phyloP scores from a whole-genome alignment of 2,797 vertebrate species.

The Luscinia megarhynchos region DNA sequence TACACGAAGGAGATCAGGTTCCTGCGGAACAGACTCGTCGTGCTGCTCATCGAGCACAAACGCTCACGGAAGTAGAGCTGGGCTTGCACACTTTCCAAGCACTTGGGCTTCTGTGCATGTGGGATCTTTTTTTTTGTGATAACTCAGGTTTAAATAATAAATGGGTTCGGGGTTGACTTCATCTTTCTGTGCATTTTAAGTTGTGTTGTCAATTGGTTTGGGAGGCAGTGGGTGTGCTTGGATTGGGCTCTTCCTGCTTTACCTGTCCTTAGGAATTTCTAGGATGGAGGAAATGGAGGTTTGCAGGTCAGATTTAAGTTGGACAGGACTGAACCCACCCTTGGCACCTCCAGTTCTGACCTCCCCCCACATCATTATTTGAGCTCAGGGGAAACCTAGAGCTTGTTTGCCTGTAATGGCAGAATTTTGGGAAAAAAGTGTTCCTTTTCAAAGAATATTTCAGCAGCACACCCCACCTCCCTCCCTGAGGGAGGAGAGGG shows the following conservation, averaged over 20 bases:
- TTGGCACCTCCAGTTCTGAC: not conserved
- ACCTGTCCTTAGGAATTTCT: not conserved
- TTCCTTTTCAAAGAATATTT: not conserved
- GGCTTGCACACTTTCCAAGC: not conserved
- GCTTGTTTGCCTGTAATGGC: not conserved
- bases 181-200: not conserved
- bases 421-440: not conserved
- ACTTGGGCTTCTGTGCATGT: not conserved
- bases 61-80: slow-evolving; percentile 72
- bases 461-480: not conserved
- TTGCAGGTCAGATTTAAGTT: not conserved
- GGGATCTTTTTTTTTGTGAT: not conserved
- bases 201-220: not conserved
- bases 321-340: not conserved
- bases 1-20: slow-evolving; percentile 83
- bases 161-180: not conserved
- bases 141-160: slow-evolving; percentile 12
- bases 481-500: not conserved
- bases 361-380: not conserved
- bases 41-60: slow-evolving; percentile 86
- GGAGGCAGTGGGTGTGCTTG: not conserved
- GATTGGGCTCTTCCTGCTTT: not conserved
- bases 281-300: not conserved
- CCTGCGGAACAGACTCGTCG: slow-evolving; percentile 85
- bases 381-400: not conserved